Evolutionary conservation across 2,888 invertebrate genomes (phyloP), one percentile per base, ranked within the genome.

Genomic region (Spatulosminthurus flaviceps): DNA sequence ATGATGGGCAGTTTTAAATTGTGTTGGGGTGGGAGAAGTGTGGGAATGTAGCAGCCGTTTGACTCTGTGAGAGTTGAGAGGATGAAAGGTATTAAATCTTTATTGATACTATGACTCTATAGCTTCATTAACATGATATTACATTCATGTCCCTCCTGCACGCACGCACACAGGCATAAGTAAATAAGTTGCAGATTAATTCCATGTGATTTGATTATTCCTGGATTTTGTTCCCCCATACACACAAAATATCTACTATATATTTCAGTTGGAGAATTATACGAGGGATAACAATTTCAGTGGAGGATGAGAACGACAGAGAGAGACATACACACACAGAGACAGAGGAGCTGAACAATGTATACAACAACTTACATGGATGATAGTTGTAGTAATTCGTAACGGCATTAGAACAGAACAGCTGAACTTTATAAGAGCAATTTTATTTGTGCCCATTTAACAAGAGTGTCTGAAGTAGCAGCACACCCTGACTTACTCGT

Each of bases 181-280:
- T 29, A 60, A 73, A 51, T 73, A 74, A 13, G 61, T 64, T 74
- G 61, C 74, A 74, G 74, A 74, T 74, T 74, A 74, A 60, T 74
- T 61, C 60, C 1, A 61, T 74, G 61, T 29, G 60, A 74, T 74
- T 60, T 21, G 60, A 74, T 74, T 26, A 16, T 34, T 22, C 9
- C 19, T 28, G 71, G n/a, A 42, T 72, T 67, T 26, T 43, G 21
- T 26, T 51, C 72, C 22, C 29, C 28, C 69, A 11, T 22, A 9
- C 34, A 34, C 26, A 26, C 5, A 7, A n/a, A n/a, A n/a, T n/a
- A n/a, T n/a, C n/a, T n/a, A n/a, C n/a, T n/a, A n/a, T n/a, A n/a
- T n/a, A n/a, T n/a, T n/a, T n/a, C n/a, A n/a, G n/a, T n/a, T n/a
- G n/a, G n/a, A n/a, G n/a, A n/a, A n/a, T n/a, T n/a, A n/a, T n/a